Evolutionary conservation across 2,113 vertebrate genomes (phyloP), one percentile per base, ranked within the genome.

Genomic region (Xiphophorus maculatus): DNA sequence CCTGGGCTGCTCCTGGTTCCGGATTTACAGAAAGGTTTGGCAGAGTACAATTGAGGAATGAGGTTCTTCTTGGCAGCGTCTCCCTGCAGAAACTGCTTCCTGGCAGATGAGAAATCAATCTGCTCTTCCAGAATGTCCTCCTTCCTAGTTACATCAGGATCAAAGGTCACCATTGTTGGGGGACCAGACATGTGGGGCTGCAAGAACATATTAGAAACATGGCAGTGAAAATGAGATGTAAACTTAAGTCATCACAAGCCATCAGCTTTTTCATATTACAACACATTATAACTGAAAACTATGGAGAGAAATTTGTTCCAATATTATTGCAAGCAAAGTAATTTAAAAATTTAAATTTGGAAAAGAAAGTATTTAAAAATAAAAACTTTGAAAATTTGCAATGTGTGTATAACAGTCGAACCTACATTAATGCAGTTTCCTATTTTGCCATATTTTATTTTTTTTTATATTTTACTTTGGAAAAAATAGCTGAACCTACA

Each of bases 71-170:
- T 97, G 3, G 90, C 89, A 1, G 60, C 69, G 19, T 89, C 91
- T 30, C 88, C 77, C 8, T 93, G 94, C 69, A 98, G 95, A 82
- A 99, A 99, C 87, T 99, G 98, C 83, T 96, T 97, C 82, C 97
- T 95, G 37, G 97, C 98, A 1, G 96, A 93, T 0, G 94, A 96
- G 91, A 99, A 99, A 85, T 99, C 95, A 35, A 99, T 98, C 87
- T 98, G 97, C 74, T 98, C 96, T 7, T 96, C 96, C 77, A 97
- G 91, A 19, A 99, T 88, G 81, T 97, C 97, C 13, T 96, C 96
- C 82, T 96, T 98, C 14, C 93, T 94, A 69, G 72, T 74, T 10
- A 87, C 19, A 4, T 95, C 93, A 0, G 92, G 71, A 12, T 89
- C 93, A 83, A 90, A 91, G 76, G 82, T 89, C 29, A 93, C 86